Base-by-base conservation (phyloP, 2,113 vertebrate species). In the Polyodon spathula region DNA sequence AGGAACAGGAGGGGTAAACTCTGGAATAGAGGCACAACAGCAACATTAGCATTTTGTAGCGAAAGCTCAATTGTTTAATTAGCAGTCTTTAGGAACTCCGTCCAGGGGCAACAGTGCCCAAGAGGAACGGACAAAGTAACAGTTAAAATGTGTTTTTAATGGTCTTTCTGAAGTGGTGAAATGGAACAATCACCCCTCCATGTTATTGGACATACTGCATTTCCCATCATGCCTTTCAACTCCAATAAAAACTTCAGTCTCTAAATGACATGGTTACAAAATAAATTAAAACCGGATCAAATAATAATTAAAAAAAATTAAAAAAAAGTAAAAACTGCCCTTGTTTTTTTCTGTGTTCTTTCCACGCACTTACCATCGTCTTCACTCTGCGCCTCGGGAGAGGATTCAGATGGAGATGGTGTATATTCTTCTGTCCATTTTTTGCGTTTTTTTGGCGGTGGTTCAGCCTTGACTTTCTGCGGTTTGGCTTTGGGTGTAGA, bases 401-500 rank as follows among this genome's bases (percentile, higher is more conserved):
- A 91, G 0, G 93, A 93, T 56, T 94, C 91, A 0, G 93, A 94
- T 60, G 93, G 91, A 0, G 91, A 93, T 2, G 92, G 4, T 89
- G 84, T 0, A 84, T 86, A 60, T 93, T 91, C 59, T 91, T 93
- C 56, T 93, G 80, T 27, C 93, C 93, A 95, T 75, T 90, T 93
- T 84, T 93, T 93, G 67, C 92, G 90, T 75, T 95, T 95, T 75
- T 95, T 95, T 0, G 92, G 93, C 0, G 93, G 93, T 0, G 93
- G 93, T 65, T 94, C 91, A 0, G 90, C 93, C 74, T 94, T 95
- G 52, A 90, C 88, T 69, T 92, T 95, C 38, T 77, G 38, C 1
- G 71, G 66, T 66, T 78, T 80, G 66, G 87, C 72, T 76, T 93
- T 93, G 42, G 84, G 80, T 15, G 75, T 27, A 27, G 65, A 8